Evolutionary conservation across 2,797 vertebrate genomes (phyloP), one percentile per base, ranked within the genome.

Genomic region (Chromis chromis): DNA sequence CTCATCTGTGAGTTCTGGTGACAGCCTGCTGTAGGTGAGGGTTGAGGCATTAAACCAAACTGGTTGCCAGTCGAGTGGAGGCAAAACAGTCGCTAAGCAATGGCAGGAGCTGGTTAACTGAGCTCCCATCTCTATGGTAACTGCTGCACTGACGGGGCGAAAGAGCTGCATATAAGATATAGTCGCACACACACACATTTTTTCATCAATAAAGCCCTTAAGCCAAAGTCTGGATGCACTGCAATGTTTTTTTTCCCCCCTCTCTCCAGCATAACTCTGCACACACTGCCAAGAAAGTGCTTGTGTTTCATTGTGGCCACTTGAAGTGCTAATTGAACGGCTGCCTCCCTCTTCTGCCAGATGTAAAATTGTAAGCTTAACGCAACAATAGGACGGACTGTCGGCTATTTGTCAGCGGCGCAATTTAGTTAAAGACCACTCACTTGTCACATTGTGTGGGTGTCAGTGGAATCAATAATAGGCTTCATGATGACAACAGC

Each of bases 401-500:
- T 87, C 87, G 74, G 85, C 76, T 59, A 85, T 90, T 88, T 83
- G 88, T 90, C 91, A 91, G 76, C 57, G 9, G 66, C 16, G 75
- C 86, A 83, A 71, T 91, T 91, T 88, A 86, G 87, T 87, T 88
- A 88, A 89, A 90, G 88, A 89, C 77, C 64, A 53, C 83, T 87
- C 78, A 27, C 81, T 86, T 86, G 84, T 89, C 87, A 86, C 83
- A 83, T 84, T 87, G 85, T 86, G 82, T 82, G 88, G 88, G 84
- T 83, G 91, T 90, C 86, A 72, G 77, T 55, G 70, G 89, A 87
- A 90, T 91, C 91, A 85, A 88, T 92, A 90, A 87, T 62, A 69
- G 87, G 69, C 86, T 76, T 88, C 80, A 55, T 70, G 78, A 89
- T 84, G 84, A 89, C 86, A 86, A 81, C 74, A 78, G 81, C 69